Evolutionary conservation across 1,140 invertebrate genomes (phyloP).

Genomic region (Hypsibius dujardini): DNA sequence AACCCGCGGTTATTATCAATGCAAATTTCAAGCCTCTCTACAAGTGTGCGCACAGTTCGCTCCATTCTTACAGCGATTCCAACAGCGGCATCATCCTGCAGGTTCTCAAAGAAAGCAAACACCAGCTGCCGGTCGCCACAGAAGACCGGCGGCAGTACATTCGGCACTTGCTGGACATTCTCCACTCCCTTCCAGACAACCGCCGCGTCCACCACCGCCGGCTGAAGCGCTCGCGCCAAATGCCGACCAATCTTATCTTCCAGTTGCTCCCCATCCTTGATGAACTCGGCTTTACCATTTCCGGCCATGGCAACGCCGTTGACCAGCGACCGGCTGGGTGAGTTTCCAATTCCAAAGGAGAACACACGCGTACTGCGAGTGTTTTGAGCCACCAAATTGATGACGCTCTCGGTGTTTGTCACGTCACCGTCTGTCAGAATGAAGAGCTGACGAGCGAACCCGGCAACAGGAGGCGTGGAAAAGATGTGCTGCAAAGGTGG

Average conservation of each 20-base stretch:
- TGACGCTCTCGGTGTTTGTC: neutral
- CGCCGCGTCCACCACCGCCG: neutral
- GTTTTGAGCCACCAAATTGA: neutral
- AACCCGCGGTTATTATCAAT: too few relatives aligned
- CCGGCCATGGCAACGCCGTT: conserved; percentile 3
- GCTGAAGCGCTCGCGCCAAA: too few relatives aligned
- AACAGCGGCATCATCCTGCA: too few relatives aligned
- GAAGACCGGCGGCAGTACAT: neutral
- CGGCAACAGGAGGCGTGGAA: neutral
- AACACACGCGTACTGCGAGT: neutral
- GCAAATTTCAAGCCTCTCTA: too few relatives aligned
- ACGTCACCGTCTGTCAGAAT: neutral
- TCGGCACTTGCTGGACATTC: neutral
- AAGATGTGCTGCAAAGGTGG: neutral
- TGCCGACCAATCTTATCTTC: too few relatives aligned
- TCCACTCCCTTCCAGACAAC: neutral
- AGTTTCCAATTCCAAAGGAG: neutral
- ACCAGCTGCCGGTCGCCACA: neutral
- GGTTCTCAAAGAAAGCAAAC: neutral
- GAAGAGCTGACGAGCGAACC: neutral
- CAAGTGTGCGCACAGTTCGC: too few relatives aligned
- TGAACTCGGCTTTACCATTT: conserved; percentile 6
- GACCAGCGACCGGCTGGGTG: neutral
- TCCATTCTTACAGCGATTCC: too few relatives aligned
- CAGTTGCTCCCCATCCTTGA: neutral